Base-by-base conservation (phyloP, 2,797 vertebrate species). In the Anolis apletophallus region DNA sequence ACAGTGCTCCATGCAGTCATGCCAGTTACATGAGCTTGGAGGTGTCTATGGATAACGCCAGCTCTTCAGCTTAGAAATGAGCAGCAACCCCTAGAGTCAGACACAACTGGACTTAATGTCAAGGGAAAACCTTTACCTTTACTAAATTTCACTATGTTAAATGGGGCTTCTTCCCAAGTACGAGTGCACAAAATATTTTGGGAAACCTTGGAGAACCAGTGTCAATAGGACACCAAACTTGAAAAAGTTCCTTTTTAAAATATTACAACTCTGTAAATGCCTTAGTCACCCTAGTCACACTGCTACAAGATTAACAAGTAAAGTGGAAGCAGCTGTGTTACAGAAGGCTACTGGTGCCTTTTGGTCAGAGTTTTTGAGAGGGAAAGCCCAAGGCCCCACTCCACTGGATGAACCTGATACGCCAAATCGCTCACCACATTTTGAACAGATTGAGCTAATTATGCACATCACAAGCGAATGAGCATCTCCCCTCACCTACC, bases 381-480 rank as follows among this genome's bases (percentile, higher is more conserved):
- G 40, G 26, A 61, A 61, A 26, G 11, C 57, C 36, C 77, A 46
- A 26, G 26, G 34, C 55, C 77, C 77, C 57, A 17, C 29, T 16
- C 74, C 14, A 76, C 50, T 54, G 74, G 32, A 50, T 54, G 50
- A 72, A 7, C 34, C n/a, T 6, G 6, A 29, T n/a, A 40, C 23
- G 16, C 29, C 74, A 54, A 76, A 76, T 8, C 32, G 50, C 32
- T 82, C 54, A 55, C 32, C 52, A 73, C 23, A 26, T 29, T 83
- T 40, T 82, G 81, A 83, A 73, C 34, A 40, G 72, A 83, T 36
- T 81, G 81, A 34, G 72, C 14, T 23, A 71, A 71, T 64, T 64
- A 64, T 57, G 40, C 54, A 40, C 16, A 83, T 57, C 32, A 73
- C 54, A 72, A 29, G 17, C 54, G 54, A 57, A 57, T 55, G 52